phyloP scores from a whole-genome alignment of 2,888 invertebrate genomes.

The Endotricha flammealis region DNA sequence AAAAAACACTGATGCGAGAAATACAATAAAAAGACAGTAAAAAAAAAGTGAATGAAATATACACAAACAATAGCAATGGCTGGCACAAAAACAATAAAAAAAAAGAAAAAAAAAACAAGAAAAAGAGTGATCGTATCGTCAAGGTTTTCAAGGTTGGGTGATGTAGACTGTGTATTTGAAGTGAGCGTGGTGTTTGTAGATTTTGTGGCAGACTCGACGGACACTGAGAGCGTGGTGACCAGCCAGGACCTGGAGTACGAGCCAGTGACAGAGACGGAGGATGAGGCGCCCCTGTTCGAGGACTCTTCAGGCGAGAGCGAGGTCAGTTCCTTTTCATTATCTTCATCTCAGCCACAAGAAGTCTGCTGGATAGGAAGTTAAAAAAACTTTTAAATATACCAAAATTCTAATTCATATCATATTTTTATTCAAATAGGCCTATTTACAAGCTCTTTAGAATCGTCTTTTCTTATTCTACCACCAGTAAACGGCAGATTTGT shows the following conservation, averaged over 20 bases:
- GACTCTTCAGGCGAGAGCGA: conserved; percentile 77
- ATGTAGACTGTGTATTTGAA: conserved; percentile 20
- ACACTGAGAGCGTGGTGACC: conserved; percentile 51
- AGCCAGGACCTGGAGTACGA: conserved; percentile 62
- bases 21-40: conserved; percentile 2
- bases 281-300: conserved; percentile 45
- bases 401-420: too few relatives aligned
- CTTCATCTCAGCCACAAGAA: too few relatives aligned
- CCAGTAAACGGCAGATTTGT: too few relatives aligned
- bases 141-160: conserved; percentile 15
- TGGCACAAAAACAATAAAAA: conserved; percentile 2
- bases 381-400: too few relatives aligned
- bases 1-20: conserved; percentile 5
- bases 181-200: conserved; percentile 61
- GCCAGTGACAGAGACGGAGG: conserved; percentile 71
- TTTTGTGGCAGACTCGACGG: conserved; percentile 74
- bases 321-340: conserved; percentile 38
- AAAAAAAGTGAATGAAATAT: too few relatives aligned
- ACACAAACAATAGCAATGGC: too few relatives aligned
- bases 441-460: too few relatives aligned
- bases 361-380: too few relatives aligned
- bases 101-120: conserved; percentile 6
- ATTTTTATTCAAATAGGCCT: too few relatives aligned
- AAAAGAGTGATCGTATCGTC: conserved; percentile 14
- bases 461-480: too few relatives aligned